Conservation (phyloP, 2,888 invertebrate genomes). For the Phorcus lineatus region DNA sequence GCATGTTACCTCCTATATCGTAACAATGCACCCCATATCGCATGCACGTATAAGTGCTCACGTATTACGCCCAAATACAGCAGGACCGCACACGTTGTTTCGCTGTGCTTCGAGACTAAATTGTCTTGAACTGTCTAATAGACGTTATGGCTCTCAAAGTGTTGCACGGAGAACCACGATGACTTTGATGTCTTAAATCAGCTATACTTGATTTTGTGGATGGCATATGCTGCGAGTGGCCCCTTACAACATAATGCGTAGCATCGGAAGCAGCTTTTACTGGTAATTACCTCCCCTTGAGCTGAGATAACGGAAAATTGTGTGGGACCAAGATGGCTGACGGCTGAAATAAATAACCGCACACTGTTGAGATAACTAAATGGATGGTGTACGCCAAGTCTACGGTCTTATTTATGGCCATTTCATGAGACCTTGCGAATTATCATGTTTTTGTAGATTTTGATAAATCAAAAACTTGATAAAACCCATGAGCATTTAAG, state of each 20-base stretch:
- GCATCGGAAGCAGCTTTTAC: neutral
- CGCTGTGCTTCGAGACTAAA: neutral
- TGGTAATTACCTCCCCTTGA: slow-evolving; percentile 5
- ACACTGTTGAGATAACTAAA: too few relatives aligned
- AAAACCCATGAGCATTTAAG: too few relatives aligned
- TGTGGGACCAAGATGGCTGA: neutral
- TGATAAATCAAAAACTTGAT: too few relatives aligned
- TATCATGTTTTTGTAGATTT: too few relatives aligned
- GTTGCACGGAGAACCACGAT: slow-evolving; percentile 17
- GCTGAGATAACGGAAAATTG: neutral
- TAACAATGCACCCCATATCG: too few relatives aligned
- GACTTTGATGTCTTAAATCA: slow-evolving; percentile 25
- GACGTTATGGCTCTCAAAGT: neutral
- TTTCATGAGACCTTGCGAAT: too few relatives aligned
- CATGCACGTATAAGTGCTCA: too few relatives aligned
- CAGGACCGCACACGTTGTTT: neutral
- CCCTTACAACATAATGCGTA: neutral
- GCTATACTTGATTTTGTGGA: slow-evolving; percentile 7
- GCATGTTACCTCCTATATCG: too few relatives aligned
- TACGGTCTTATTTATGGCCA: too few relatives aligned
- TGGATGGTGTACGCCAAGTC: too few relatives aligned
- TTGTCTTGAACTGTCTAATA: slow-evolving; percentile 11
- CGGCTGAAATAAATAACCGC: too few relatives aligned
- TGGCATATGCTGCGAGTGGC: neutral
- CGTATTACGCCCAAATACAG: neutral